A percentile compares a stretch with the other conserved stretches of the same genome.
Conservation (phyloP, 2,888 invertebrate genomes). For the Argyra leucocephala region DNA sequence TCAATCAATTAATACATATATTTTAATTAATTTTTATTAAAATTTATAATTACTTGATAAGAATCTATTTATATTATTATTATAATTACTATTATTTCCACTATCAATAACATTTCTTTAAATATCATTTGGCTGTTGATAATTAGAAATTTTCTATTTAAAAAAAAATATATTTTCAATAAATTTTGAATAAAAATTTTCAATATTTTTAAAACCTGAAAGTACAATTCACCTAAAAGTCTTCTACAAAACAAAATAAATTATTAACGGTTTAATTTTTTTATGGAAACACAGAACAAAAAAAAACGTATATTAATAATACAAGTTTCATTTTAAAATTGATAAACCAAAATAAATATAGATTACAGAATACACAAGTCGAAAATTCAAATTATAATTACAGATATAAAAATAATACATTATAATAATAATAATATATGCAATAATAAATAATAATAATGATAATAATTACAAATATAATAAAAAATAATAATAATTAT, state of each 20-base stretch:
- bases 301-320: too few species aligned
- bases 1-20: too few species aligned
- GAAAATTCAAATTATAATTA: too few species aligned
- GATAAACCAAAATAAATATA: neutral
- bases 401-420: too few species aligned
- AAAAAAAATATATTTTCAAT: neutral
- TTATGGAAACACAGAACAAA: neutral
- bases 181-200: conserved; percentile 6
- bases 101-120: neutral
- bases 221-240: conserved; percentile 43
- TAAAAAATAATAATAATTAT: too few species aligned
- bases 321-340: neutral
- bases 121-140: neutral
- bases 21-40: too few species aligned
- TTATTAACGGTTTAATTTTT: neutral
- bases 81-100: neutral
- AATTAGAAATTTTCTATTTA: neutral
- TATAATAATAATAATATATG: too few species aligned
- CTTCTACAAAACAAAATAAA: conserved; percentile 28
- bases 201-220: conserved; percentile 29
- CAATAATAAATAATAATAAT: too few species aligned
- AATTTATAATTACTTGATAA: neutral
- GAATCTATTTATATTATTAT: neutral
- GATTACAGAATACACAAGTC: neutral
- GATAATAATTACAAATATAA: too few species aligned